Conservation (phyloP, 2,113 vertebrate genomes). For the Scopus umbretta region DNA sequence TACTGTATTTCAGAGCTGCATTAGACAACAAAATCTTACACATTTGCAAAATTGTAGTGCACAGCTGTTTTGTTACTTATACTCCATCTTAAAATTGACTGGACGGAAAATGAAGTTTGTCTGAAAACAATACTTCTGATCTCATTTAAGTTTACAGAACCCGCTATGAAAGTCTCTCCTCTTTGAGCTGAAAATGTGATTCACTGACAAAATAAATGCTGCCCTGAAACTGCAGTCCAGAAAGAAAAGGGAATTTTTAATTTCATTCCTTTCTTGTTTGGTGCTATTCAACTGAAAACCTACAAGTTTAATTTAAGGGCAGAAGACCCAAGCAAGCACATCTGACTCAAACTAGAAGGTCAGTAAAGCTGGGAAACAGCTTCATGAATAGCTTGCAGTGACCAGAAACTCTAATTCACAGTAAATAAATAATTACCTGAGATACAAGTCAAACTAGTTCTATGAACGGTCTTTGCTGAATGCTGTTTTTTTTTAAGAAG, state of each 20-base stretch:
- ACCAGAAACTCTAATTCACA: background rate
- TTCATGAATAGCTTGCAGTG: background rate
- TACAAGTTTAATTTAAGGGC: background rate
- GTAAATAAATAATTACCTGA: background rate
- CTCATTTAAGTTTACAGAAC: constrained; percentile 20
- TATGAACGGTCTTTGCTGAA: background rate
- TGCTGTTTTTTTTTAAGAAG: background rate
- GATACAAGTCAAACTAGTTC: background rate
- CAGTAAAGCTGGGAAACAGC: background rate
- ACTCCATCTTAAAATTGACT: constrained; percentile 40
- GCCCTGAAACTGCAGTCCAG: background rate
- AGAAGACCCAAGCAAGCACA: background rate
- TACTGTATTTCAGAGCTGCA: background rate
- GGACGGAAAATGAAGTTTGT: constrained; percentile 52
- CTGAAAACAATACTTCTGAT: constrained; percentile 52
- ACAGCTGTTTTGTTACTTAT: constrained; percentile 27
- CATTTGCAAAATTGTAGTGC: constrained; percentile 34
- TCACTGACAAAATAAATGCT: constrained; percentile 23
- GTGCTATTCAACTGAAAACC: background rate
- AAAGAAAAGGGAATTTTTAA: background rate
- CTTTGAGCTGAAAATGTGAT: constrained; percentile 14
- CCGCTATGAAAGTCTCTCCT: background rate
- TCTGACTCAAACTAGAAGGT: background rate
- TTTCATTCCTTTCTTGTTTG: background rate
- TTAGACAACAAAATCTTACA: constrained; percentile 6